Base-by-base conservation (phyloP, 1,140 invertebrate genomes). In the Tetramorium simillimum region DNA sequence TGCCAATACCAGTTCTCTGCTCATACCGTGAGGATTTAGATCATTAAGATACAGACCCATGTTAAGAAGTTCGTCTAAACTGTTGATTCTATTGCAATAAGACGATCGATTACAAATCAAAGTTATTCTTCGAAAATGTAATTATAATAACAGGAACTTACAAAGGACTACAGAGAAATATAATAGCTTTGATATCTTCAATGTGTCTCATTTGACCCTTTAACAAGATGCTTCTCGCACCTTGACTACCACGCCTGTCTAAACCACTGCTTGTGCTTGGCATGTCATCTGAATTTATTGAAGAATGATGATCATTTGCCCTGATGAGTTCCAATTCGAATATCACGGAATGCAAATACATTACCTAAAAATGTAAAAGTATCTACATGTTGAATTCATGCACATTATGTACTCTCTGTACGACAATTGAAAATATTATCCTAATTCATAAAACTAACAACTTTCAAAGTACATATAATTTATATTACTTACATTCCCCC, bases 171-270 rank as follows among this genome's bases (percentile, higher is more conserved):
- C 98, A 98, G 0, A 99, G 95, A 92, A 98, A 99, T 65, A 98
- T 97, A 16, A 98, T 96, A 0, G 96, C 96, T 73, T 97, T 97
- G 49, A 98, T 97, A 86, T 98, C 97, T 62, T 97, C 96, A 1
- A 99, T 95, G 90, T 97, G 97, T 91, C 97, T 97, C 96, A 99
- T 98, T 91, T 98, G 98, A n/a, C 98, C 98, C 91, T 98, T 97
- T 0, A 98, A 94, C 12, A 98, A 93, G 33, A 98, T 97, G 75
- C 97, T 97, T 12, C 96, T 95, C 0, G 96, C 94, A 10, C 97
- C 97, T 87, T 97, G 97, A 33, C 97, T 97, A 7, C 97, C 97
- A 37, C 97, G 95, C 9, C 97, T 94, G 80, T 96, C 95, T n/a
- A 96, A 91, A 90, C 93, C 40, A 82, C 91, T 88, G 56, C 85